A percentile compares a stretch with the other conserved stretches of the same genome.
These are phyloP conservation scores for Aproaerema taeniolella DNA, from an alignment of 2,888 invertebrate species.

Conservation along the genomic window DNA sequence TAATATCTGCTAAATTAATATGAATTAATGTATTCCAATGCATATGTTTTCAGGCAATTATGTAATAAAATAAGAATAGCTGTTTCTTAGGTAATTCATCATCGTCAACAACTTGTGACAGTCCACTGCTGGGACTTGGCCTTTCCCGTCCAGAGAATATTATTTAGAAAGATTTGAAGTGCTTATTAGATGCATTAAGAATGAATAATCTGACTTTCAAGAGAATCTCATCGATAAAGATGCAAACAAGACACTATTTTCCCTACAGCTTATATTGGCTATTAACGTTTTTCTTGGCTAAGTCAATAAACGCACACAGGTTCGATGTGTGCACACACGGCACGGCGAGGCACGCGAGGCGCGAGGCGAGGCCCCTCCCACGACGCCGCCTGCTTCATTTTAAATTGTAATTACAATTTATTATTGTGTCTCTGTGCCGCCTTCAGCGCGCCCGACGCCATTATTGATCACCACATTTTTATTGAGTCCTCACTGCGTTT, in stretches of 20 bases:
- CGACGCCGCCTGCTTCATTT: slow-evolving; percentile 75
- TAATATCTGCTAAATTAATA: slow-evolving; percentile 31
- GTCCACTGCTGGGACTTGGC: too few relatives aligned
- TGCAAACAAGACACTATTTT: slow-evolving; percentile 7
- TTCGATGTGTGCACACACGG: slow-evolving; percentile 11
- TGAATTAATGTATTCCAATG: slow-evolving; percentile 9
- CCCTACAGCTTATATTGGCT: slow-evolving; percentile 17
- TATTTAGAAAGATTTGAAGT: neutral
- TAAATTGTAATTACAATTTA: slow-evolving; percentile 78
- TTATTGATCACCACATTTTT: slow-evolving; percentile 53
- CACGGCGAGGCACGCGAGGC: slow-evolving; percentile 16
- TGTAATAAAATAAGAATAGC: neutral
- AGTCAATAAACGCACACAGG: slow-evolving; percentile 29
- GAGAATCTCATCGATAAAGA: slow-evolving; percentile 1
- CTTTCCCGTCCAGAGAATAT: too few relatives aligned
- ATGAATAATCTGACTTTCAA: neutral
- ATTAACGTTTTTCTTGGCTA: slow-evolving; percentile 24
- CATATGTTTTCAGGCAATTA: neutral
- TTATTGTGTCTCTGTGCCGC: slow-evolving; percentile 75
- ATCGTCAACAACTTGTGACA: too few relatives aligned
- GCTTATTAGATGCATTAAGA: neutral
- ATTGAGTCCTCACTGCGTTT: slow-evolving; percentile 22
- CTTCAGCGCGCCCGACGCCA: slow-evolving; percentile 66
- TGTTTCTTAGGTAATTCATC: too few relatives aligned
- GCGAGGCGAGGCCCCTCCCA: slow-evolving; percentile 63